Evolutionary conservation across 1,140 invertebrate species (phyloP).

Genomic region (Scylla paramamosain): DNA sequence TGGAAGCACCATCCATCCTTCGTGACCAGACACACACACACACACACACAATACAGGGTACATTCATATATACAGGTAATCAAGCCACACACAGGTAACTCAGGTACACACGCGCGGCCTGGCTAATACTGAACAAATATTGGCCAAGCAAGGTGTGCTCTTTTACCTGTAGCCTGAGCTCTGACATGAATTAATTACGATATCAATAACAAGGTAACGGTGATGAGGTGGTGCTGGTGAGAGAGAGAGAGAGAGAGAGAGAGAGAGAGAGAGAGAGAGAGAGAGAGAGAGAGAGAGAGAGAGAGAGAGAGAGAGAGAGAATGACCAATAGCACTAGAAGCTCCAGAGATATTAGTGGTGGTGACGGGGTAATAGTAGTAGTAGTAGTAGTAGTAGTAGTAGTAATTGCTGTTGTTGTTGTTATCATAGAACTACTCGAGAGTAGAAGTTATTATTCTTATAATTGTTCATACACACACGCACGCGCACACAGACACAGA

Average conservation of each 20-base stretch:
- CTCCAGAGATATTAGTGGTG: neutral
- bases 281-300: neutral
- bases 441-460: too few relatives aligned
- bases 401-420: neutral
- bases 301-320: neutral
- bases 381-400: constrained; percentile 14
- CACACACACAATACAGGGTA: neutral
- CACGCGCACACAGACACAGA: neutral
- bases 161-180: neutral
- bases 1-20: neutral
- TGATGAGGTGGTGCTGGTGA: neutral
- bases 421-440: too few relatives aligned
- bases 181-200: constrained; percentile 7
- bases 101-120: neutral
- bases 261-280: neutral
- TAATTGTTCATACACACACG: neutral
- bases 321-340: too few relatives aligned
- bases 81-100: neutral
- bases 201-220: neutral
- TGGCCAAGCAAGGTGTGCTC: neutral
- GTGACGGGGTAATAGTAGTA: neutral
- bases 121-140: constrained; percentile 7
- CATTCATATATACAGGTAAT: constrained; percentile 12
- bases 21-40: neutral
- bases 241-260: neutral